A percentile compares a stretch with the other conserved stretches of the same genome.
Conservation (phyloP, 2,113 vertebrate genomes). For the Cheirogaleus medius region DNA sequence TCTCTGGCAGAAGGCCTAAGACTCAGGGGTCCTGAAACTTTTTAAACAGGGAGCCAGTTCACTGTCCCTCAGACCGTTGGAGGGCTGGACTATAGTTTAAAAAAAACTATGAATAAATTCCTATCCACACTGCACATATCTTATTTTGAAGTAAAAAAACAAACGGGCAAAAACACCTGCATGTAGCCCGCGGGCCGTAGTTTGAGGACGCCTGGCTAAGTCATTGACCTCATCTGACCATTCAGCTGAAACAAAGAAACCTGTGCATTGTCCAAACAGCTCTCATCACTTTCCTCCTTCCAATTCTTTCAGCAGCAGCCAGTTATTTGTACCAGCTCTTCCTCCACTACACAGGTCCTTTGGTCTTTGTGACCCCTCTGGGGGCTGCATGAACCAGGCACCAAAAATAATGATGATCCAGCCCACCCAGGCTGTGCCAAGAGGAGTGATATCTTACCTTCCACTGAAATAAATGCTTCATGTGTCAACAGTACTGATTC, state of each 20-base stretch:
- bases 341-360: background rate
- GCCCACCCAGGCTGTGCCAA: background rate
- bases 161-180: too few relatives aligned
- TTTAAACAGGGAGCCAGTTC: too few relatives aligned
- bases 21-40: too few relatives aligned
- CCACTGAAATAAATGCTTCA: background rate
- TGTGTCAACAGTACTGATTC: background rate
- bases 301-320: background rate
- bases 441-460: background rate
- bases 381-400: background rate
- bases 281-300: background rate
- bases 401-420: background rate
- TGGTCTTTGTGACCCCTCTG: background rate
- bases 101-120: too few relatives aligned
- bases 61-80: too few relatives aligned
- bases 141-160: too few relatives aligned
- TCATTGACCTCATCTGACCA: background rate
- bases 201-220: too few relatives aligned
- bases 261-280: background rate
- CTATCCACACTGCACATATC: too few relatives aligned
- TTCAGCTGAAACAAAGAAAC: too few relatives aligned
- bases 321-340: background rate
- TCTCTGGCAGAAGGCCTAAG: background rate
- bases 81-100: too few relatives aligned
- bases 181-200: too few relatives aligned